Evolutionary conservation across 2,888 invertebrate species (phyloP), one percentile per base, ranked within the genome.

Genomic region (Teleogryllus oceanicus): DNA sequence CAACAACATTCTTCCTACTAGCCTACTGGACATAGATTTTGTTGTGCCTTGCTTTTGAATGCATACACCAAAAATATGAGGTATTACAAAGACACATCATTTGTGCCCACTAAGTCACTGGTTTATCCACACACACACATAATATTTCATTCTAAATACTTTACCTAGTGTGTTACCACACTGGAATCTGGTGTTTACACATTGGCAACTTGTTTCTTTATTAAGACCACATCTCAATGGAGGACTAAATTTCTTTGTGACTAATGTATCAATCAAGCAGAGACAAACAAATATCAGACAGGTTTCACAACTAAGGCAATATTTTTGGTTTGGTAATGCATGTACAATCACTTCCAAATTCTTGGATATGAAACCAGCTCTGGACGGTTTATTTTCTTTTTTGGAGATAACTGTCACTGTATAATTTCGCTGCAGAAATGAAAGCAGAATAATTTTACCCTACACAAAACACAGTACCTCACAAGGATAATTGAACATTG

Each of bases 31-130:
- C 75, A 79, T 75, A 79, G n/a, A 79, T 79, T 80, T 78, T 80
- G 51, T 78, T 78, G 80, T 80, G 80, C 80, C 80, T 78, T 80
- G 75, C 62, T 79, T 79, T 79, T 74, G 37, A 49, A 80, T 49
- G 74, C 76, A 76, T 80, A 76, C 77, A 80, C 79, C 75, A 51
- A 75, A 79, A 49, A 62, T n/a, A 77, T 78, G 80, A 80, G 78
- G 80, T 80, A 80, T 78, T 74, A 78, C 77, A 78, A 80, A 80
- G 78, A 78, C 78, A 75, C 78, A 75, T 49, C 74, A 21, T 77
- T 77, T 74, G 49, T 77, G 49, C 49, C 49, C 49, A 77, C 77
- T 77, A 75, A 78, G 80, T 78, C 77, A 77, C 24, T 74, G 16
- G 74, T 80, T 77, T 50, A 24, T 62, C 21, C 77, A 77, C 21